Evolutionary conservation across 2,888 invertebrate species (phyloP), one percentile per base, ranked within the genome.

Genomic region (Erpobdella octoculata): DNA sequence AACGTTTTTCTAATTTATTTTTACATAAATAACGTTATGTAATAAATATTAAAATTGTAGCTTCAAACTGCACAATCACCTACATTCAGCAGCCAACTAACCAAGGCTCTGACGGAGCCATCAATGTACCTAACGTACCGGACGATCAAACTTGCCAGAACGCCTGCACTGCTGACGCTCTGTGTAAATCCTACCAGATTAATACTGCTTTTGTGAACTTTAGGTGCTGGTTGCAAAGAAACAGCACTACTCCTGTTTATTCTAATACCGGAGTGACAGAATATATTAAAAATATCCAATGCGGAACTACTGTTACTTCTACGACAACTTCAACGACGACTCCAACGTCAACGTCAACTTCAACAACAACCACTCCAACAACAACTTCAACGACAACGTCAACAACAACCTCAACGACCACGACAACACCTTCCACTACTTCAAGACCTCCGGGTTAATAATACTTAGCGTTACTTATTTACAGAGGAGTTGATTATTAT

Each of bases 161-260:
- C n/a, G 31, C 36, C 5, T 69, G 69, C 58, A 69, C 69, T 58
- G 21, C 48, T 9, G 53, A 69, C 35, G 12, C 5, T 4, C 15
- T 28, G 5, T 68, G 68, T n/a, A 8, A 31, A 5, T 68, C 68
- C 25, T 68, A 68, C 18, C 68, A 68, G 31, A 48, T 68, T 21
- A 33, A 68, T 21, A 46, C 6, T 21, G 31, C n/a, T 18, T n/a
- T 48, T 28, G 21, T 21, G n/a, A 35, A 35, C n/a, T n/a, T 35
- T 28, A 62, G 35, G 28, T 68, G 68, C 25, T 68, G 68, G 68
- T 21, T 68, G 15, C 68, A 68, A 33, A 68, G 35, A 28, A 46
- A 12, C 25, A 21, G 21, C 9, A 48, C 48, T 21, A 41, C 12
- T 5, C 12, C 21, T 8, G n/a, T 31, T 48, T 68, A 38, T 48